Percentiles rank a stretch among this genome's conserved stretches.
phyloP scores from a whole-genome alignment of 2,888 invertebrate genomes.

The Noctua pronuba region DNA sequence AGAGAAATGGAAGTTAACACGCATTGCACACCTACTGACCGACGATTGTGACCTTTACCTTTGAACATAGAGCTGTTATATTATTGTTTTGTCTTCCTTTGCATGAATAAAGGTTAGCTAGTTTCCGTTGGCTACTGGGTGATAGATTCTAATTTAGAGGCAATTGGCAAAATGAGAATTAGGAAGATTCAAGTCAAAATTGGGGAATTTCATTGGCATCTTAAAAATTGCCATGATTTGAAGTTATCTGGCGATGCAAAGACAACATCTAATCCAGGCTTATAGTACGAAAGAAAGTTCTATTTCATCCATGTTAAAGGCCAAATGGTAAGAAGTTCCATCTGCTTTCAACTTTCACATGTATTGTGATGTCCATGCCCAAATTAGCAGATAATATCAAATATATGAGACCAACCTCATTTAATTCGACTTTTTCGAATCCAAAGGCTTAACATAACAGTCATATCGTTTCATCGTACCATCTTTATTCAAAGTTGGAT shows the following conservation, averaged over 20 bases:
- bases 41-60: conserved; percentile 77
- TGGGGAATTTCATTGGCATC: neutral
- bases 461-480: conserved; percentile 20
- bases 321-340: neutral
- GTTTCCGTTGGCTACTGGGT: neutral
- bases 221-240: neutral
- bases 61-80: conserved; percentile 61
- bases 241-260: neutral
- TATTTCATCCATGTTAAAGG: neutral
- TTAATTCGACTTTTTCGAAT: neutral
- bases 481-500: conserved; percentile 50
- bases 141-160: neutral
- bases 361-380: neutral
- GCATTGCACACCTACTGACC: conserved; percentile 70
- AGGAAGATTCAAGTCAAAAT: neutral
- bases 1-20: conserved; percentile 80
- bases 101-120: conserved; percentile 41
- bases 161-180: neutral
- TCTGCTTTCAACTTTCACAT: neutral
- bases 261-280: neutral
- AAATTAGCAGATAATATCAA: neutral
- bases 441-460: conserved; percentile 14
- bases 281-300: neutral
- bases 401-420: neutral
- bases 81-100: conserved; percentile 44